phyloP scores from a whole-genome alignment of 1,140 invertebrate species.

The Drosophila azteca region DNA sequence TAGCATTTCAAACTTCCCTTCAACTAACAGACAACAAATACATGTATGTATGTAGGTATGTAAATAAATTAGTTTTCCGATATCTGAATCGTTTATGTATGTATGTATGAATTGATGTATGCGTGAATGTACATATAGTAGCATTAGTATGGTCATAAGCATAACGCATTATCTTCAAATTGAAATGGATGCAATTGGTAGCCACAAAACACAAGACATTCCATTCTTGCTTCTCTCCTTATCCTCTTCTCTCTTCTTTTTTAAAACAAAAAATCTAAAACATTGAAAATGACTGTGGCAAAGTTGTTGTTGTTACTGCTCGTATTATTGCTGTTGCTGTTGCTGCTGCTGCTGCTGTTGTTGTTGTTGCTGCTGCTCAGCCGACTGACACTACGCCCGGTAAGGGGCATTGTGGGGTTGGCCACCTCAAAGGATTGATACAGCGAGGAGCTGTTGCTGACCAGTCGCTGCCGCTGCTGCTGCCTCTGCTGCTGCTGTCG shows the following conservation, averaged over 20 bases:
- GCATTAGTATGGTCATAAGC: constrained; percentile 46
- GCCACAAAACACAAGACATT: constrained; percentile 58
- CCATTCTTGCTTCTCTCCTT: constrained; percentile 24
- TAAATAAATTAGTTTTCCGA: not conserved
- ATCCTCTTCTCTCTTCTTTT: constrained; percentile 8
- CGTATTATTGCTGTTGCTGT: constrained; percentile 35
- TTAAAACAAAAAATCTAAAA: constrained; percentile 79
- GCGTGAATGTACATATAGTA: constrained; percentile 2
- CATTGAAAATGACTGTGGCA: constrained; percentile 79
- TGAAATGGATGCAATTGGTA: constrained; percentile 27
- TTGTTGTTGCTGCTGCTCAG: constrained; percentile 25
- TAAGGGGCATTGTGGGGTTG: not conserved
- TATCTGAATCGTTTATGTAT: constrained; percentile 18
- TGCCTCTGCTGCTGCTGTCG: constrained; percentile 25
- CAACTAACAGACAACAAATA: too few species aligned
- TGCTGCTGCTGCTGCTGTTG: constrained; percentile 33
- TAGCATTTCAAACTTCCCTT: too few species aligned
- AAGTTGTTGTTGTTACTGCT: constrained; percentile 65
- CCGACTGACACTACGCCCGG: constrained; percentile 11
- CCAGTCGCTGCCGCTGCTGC: constrained; percentile 27
- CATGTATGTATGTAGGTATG: constrained; percentile 11
- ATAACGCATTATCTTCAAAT: constrained; percentile 20
- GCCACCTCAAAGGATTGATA: constrained; percentile 62
- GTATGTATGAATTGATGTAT: constrained; percentile 3
- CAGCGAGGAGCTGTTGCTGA: constrained; percentile 44